Conservation (phyloP, 2,797 vertebrate species). For the Cossypha niveicapilla region DNA sequence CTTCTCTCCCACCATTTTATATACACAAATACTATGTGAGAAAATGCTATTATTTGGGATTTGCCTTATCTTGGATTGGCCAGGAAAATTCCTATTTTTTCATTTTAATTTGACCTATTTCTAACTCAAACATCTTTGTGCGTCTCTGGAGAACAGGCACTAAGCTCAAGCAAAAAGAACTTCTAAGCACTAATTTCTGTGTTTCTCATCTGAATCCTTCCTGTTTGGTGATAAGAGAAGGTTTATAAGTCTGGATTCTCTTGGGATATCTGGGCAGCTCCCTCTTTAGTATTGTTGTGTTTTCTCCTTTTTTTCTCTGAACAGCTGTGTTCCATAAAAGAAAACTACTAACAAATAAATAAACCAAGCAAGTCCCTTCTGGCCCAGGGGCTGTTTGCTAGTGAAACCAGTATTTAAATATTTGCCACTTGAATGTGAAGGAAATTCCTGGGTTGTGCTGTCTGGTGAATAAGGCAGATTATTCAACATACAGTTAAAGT, state of each 20-base stretch:
- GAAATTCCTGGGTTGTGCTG: not conserved
- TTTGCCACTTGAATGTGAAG: not conserved
- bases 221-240: not conserved
- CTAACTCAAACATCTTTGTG: not conserved
- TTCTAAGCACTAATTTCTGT: not conserved
- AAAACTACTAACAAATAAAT: not conserved
- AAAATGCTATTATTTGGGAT: not conserved
- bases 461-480: not conserved
- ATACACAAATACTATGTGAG: not conserved
- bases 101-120: not conserved
- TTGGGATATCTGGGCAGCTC: not conserved
- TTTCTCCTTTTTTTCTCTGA: not conserved
- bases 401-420: slow-evolving; percentile 3
- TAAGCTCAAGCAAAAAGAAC: not conserved
- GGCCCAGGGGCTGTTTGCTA: not conserved
- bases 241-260: not conserved
- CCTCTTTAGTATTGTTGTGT: not conserved
- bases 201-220: not conserved
- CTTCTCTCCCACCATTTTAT: not conserved
- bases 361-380: not conserved
- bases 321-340: not conserved
- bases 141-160: not conserved
- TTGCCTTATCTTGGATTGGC: not conserved
- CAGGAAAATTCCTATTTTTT: not conserved
- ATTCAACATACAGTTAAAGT: not conserved